phyloP scores from a whole-genome alignment of 2,797 vertebrate genomes.

The Lacerta agilis region DNA sequence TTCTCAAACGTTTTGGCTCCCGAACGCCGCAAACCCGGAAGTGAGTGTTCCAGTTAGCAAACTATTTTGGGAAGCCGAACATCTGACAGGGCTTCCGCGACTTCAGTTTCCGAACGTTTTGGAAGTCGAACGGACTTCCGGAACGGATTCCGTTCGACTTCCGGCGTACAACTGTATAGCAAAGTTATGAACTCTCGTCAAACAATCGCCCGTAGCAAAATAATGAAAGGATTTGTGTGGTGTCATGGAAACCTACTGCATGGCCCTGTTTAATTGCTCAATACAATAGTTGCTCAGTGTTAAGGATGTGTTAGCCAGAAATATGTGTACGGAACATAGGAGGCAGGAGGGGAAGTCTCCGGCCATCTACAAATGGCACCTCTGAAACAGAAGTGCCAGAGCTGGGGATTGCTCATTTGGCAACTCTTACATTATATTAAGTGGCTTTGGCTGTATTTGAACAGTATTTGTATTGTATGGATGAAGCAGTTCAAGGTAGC shows the following conservation, averaged over 20 bases:
- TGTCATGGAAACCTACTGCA: neutral
- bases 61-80: no score
- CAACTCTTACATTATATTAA: neutral
- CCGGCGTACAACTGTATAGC: no score
- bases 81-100: no score
- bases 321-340: neutral
- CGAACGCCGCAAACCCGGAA: no score
- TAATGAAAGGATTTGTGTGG: neutral
- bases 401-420: no score
- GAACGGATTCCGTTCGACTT: no score
- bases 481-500: neutral
- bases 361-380: neutral
- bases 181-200: neutral
- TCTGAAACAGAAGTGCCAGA: neutral
- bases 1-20: no score
- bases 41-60: no score
- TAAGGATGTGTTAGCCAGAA: neutral
- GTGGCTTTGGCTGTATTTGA: neutral
- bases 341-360: neutral
- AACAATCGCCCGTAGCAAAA: neutral
- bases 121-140: no score
- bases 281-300: neutral
- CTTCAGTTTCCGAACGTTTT: no score
- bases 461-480: neutral
- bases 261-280: neutral